Evolutionary conservation across 2,113 vertebrate genomes (phyloP), one percentile per base, ranked within the genome.

Genomic region (Esox niger): DNA sequence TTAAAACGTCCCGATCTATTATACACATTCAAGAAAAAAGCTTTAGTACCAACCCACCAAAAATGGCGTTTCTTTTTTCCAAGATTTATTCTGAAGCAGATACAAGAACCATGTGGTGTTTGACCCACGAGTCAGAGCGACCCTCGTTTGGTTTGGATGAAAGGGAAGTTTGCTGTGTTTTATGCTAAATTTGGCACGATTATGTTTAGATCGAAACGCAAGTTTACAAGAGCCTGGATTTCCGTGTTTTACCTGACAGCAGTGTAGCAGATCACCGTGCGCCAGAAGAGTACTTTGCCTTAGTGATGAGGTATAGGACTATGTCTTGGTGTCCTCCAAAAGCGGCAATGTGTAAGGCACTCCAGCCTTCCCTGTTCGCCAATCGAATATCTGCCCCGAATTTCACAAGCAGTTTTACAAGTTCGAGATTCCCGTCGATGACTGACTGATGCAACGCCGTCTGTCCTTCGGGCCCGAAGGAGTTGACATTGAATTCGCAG

Each of bases 291-390:
- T 95, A 99, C 93, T 98, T 98, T 88, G 96, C 96, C 95, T 96
- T 98, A 88, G 96, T 96, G 93, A 99, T 95, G 92, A 99, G 95
- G 93, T 99, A 99, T 87, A 99, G 91, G 76, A 96, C 97, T 91
- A 99, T 98, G 94, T 99, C 97, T 86, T 99, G 97, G 90, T 97
- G 97, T 84, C 97, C 97, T 66, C 96, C 96, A 84, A 98, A 99
- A 64, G 97, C 97, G 63, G 97, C 97, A 86, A 99, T 99, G 91
- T 99, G 97, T 88, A 99, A 91, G 27, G 97, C 97, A 88, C 96
- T 99, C 97, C 97, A 99, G 73, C 97, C 97, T 83, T 99, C 96
- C 74, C 97, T 90, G 91, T 98, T 99, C 73, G 97, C 96, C 87
- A 99, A 89, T 70, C 96, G 94, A 77, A 97, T 95, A 76, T 99